phyloP scores from a whole-genome alignment of 2,797 vertebrate genomes.

The Smutsia gigantea region DNA sequence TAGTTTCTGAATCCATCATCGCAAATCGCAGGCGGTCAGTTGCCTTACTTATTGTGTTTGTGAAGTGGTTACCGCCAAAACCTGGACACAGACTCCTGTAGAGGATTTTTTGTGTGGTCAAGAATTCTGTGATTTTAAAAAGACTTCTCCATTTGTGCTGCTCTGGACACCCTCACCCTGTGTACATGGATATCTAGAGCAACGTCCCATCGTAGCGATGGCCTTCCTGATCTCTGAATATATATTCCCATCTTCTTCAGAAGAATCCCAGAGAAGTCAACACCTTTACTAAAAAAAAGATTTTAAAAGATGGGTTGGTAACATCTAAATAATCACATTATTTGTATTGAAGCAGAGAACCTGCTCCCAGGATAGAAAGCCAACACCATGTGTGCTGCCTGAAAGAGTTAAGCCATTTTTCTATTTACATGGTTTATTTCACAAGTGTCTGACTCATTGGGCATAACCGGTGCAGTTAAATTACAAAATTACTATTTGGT shows the following conservation, averaged over 20 bases:
- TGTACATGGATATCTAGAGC: background rate
- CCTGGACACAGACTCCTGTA: background rate
- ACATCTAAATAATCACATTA: constrained; percentile 50
- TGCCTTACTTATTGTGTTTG: background rate
- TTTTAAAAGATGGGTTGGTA: constrained; percentile 46
- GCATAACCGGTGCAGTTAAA: constrained; percentile 90
- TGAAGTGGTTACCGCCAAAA: background rate
- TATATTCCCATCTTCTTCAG: constrained; percentile 38
- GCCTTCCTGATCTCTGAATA: background rate
- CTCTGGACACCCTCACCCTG: background rate
- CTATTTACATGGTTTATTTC: constrained; percentile 90
- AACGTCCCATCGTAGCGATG: background rate
- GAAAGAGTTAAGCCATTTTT: constrained; percentile 88
- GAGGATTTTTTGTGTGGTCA: background rate
- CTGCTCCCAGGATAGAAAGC: background rate
- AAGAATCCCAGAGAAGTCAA: constrained; percentile 53
- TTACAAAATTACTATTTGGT: constrained; percentile 90
- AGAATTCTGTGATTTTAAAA: constrained; percentile 6
- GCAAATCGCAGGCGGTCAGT: background rate
- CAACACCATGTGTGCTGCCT: background rate
- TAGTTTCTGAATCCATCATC: background rate
- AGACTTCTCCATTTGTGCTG: background rate
- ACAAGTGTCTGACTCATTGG: constrained; percentile 88
- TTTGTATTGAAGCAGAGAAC: constrained; percentile 34
- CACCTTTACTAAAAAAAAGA: constrained; percentile 54